Evolutionary conservation across 1,140 invertebrate species (phyloP).

Genomic region (Sitobion miscanthi): DNA sequence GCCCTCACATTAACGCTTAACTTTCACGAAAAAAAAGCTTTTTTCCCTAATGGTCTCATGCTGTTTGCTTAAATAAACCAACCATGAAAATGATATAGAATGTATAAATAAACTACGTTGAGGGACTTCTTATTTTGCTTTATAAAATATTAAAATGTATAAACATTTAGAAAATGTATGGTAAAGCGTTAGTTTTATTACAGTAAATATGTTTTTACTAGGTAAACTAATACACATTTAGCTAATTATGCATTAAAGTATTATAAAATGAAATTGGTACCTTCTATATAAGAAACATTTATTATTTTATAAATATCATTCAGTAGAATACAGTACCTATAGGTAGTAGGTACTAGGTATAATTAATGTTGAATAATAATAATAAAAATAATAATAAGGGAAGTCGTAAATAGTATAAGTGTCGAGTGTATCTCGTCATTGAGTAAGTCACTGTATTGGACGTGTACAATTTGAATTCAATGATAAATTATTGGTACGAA

Average conservation of each 20-base stretch:
- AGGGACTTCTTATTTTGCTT: neutral
- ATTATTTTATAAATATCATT: neutral
- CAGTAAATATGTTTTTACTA: neutral
- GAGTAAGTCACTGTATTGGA: too few relatives aligned
- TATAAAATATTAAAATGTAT: neutral
- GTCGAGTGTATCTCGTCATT: too few relatives aligned
- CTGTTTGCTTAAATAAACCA: conserved; percentile 23
- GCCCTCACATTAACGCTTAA: conserved; percentile 39
- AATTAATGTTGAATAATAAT: too few relatives aligned
- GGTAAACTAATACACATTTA: neutral
- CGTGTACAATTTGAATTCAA: neutral
- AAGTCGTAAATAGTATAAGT: too few relatives aligned
- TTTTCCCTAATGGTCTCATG: conserved; percentile 45
- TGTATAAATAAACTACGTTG: conserved; percentile 26
- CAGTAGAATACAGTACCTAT: too few relatives aligned
- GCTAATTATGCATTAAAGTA: neutral
- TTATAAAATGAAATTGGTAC: neutral
- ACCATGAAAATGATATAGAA: conserved; percentile 27
- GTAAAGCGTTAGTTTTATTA: neutral
- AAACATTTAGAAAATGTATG: neutral
- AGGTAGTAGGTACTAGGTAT: too few relatives aligned
- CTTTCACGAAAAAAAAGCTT: conserved; percentile 28
- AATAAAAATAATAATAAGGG: too few relatives aligned
- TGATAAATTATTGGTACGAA: neutral
- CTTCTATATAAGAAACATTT: neutral